Percentiles rank a stretch among this genome's conserved stretches.
These are phyloP conservation scores for Gymnoscopelus braueri DNA, from an alignment of 2,797 vertebrate species.

Conservation along the genomic window DNA sequence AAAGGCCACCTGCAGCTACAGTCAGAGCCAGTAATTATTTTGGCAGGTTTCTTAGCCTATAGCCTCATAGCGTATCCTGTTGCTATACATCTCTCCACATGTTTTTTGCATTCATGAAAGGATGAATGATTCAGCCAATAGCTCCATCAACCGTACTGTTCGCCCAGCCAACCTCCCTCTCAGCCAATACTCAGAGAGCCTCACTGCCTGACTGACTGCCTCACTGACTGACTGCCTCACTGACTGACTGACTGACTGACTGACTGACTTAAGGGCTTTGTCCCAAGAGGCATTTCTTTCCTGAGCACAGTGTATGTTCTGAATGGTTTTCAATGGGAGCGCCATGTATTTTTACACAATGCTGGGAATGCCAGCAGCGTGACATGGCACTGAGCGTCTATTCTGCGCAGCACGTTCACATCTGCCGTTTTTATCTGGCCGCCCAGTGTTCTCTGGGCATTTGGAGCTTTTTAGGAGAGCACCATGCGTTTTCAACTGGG, in stretches of 20 bases:
- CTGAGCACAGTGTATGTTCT: too few relatives aligned
- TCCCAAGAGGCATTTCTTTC: too few relatives aligned
- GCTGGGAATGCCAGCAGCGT: too few relatives aligned
- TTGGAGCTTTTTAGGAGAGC: too few relatives aligned
- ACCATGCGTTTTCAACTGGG: too few relatives aligned
- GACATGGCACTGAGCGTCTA: not conserved
- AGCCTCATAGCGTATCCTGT: conserved; percentile 22
- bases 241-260: not conserved
- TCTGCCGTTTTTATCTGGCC: too few relatives aligned
- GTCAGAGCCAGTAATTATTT: conserved; percentile 34
- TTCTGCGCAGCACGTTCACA: not conserved
- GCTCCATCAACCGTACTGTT: not conserved
- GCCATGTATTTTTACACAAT: too few relatives aligned
- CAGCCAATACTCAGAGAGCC: not conserved
- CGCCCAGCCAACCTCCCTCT: too few relatives aligned
- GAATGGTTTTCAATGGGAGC: too few relatives aligned
- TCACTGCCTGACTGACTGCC: not conserved
- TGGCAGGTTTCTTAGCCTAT: conserved; percentile 48
- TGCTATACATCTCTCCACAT: conserved; percentile 23
- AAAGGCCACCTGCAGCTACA: conserved; percentile 53
- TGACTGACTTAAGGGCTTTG: not conserved
- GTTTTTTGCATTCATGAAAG: conserved; percentile 12
- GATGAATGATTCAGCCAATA: conserved; percentile 9
- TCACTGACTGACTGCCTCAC: not conserved
- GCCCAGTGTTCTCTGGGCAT: too few relatives aligned